Base-by-base conservation (phyloP, 1,140 invertebrate species). In the Geopemphigus sp. region DNA sequence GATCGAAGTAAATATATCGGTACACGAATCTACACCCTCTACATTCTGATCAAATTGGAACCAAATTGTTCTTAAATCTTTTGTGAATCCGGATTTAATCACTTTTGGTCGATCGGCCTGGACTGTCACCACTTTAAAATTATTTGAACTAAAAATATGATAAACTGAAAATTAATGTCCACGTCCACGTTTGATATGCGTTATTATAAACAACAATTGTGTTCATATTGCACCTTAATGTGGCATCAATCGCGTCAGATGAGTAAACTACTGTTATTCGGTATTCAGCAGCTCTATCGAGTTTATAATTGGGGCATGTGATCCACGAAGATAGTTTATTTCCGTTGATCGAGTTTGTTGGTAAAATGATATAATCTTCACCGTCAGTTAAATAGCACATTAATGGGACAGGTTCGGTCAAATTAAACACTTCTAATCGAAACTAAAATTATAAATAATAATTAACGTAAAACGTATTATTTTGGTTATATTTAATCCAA, bases 1-100 rank as follows among this genome's bases (percentile, higher is more conserved):
- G 45, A 1, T 47, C 19, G 56, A 19, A 3, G 57, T 78, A 19
- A 78, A 78, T 53, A 78, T 78, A 12, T n/a, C 57, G 12, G 61
- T 24, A 50, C 74, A 78, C 24, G 24, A 50, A 26, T 78, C 45
- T 29, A 57, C 39, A 5, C 74, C 74, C 11, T 78, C 74, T 29
- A 78, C 45, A 78, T 61, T 78, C 45, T 78, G 74, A 50, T 78
- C 57, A 6, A 78, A 78, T 47, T 78, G 74, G 61, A 78, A 78
- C 74, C 74, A 78, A 63, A 78, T 24, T 50, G 56, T 63, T 78
- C 74, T 63, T 61, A 78, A 63, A 78, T 78, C 74, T 78, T 78
- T 78, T 50, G 74, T 78, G n/a, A 47, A 78, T 26, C 74, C 74
- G 6, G 74, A 78, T 47, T 78, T 78, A 11, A 78, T 50, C 2